Conservation (phyloP, 2,888 invertebrate species). For the Argyra leucocephala region DNA sequence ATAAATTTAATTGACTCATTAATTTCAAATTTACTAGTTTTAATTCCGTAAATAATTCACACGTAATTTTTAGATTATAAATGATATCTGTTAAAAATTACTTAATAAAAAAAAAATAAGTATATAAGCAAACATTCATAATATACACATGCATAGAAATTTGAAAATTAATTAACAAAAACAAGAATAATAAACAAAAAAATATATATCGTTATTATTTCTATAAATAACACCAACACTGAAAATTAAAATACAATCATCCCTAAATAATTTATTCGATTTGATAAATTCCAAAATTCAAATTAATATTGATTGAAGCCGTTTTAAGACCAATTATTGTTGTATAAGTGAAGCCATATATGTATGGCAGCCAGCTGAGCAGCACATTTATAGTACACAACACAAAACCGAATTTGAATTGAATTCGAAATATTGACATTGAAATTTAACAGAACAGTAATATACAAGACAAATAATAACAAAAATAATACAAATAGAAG, state of each 20-base stretch:
- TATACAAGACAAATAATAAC: background rate
- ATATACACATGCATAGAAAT: too few relatives aligned
- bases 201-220: background rate
- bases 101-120: background rate
- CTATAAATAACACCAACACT: background rate
- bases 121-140: too few relatives aligned
- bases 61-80: background rate
- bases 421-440: background rate
- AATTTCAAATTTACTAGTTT: background rate
- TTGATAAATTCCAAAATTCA: too few relatives aligned
- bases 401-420: background rate
- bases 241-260: background rate
- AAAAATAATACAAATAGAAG: too few relatives aligned
- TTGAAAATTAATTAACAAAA: too few relatives aligned
- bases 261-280: background rate
- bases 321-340: background rate
- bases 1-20: background rate
- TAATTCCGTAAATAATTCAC: background rate
- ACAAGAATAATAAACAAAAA: too few relatives aligned
- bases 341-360: too few relatives aligned
- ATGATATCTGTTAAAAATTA: background rate
- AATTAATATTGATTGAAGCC: background rate
- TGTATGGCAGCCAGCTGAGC: too few relatives aligned
- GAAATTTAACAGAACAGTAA: background rate
- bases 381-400: background rate